phyloP scores from a whole-genome alignment of 2,797 vertebrate species.

The Babyrousa celebensis region DNA sequence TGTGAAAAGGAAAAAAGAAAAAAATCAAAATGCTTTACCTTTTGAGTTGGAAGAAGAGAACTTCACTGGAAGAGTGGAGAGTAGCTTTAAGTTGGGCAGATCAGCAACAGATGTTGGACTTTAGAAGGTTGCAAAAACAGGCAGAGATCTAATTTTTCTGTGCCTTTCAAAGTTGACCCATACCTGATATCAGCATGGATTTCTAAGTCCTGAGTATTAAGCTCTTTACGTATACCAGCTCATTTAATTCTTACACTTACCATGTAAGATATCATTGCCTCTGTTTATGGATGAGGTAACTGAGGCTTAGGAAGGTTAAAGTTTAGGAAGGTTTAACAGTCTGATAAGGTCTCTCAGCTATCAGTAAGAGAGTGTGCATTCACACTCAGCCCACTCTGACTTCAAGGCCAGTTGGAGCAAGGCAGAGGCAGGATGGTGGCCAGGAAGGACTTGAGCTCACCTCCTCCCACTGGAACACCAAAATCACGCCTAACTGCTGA shows the following conservation, averaged over 20 bases:
- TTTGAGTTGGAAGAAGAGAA: conserved; percentile 43
- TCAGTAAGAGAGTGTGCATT: background rate
- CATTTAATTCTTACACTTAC: conserved; percentile 3
- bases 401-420: background rate
- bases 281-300: background rate
- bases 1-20: too few relatives aligned
- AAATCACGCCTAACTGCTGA: too few relatives aligned
- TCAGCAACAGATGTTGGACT: background rate
- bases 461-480: too few relatives aligned
- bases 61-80: background rate
- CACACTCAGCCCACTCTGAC: background rate
- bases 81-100: background rate
- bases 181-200: background rate
- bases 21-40: too few relatives aligned
- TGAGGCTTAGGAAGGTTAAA: background rate
- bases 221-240: background rate
- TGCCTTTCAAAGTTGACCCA: conserved; percentile 3
- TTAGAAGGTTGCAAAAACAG: background rate
- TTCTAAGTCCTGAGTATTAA: background rate
- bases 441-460: too few relatives aligned
- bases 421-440: too few relatives aligned
- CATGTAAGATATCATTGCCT: background rate
- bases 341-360: background rate
- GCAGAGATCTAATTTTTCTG: background rate
- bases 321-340: background rate